Percentiles rank a stretch among this genome's conserved stretches.
Evolutionary conservation across 2,797 vertebrate genomes (phyloP).

Genomic region (Neosalanx taihuensis): DNA sequence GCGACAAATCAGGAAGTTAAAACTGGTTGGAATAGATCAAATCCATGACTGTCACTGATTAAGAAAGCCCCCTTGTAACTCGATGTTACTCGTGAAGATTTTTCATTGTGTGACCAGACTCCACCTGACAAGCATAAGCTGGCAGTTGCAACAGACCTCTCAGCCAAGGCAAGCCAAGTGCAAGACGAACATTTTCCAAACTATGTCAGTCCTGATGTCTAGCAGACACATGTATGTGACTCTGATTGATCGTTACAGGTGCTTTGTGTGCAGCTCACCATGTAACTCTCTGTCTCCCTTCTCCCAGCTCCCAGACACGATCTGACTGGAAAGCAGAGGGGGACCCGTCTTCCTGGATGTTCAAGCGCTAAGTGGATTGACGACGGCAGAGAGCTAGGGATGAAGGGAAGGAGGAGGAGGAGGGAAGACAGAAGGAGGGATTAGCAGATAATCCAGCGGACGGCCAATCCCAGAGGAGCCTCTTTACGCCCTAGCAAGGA

Average conservation of each 20-base stretch:
- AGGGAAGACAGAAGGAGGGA: conserved; percentile 55
- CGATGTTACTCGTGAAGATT: conserved; percentile 1
- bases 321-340: conserved; percentile 49
- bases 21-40: not conserved
- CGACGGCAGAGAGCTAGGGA: conserved; percentile 57
- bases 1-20: not conserved
- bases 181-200: conserved; percentile 21
- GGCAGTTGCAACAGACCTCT: not conserved
- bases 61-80: not conserved
- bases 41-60: not conserved
- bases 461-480: conserved; percentile 57
- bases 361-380: conserved; percentile 65
- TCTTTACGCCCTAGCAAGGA: conserved; percentile 30
- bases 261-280: conserved; percentile 11
- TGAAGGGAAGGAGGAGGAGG: conserved; percentile 34
- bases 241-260: conserved; percentile 28
- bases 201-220: conserved; percentile 16
- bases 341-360: conserved; percentile 41
- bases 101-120: conserved; percentile 12
- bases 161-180: conserved; percentile 9
- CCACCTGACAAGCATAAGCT: conserved; percentile 1
- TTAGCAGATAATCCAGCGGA: conserved; percentile 66
- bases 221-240: conserved; percentile 30
- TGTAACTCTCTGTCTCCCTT: conserved; percentile 18
- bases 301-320: conserved; percentile 47